Evolutionary conservation across 2,888 invertebrate genomes (phyloP).

Genomic region (Chrysomela aeneicollis): DNA sequence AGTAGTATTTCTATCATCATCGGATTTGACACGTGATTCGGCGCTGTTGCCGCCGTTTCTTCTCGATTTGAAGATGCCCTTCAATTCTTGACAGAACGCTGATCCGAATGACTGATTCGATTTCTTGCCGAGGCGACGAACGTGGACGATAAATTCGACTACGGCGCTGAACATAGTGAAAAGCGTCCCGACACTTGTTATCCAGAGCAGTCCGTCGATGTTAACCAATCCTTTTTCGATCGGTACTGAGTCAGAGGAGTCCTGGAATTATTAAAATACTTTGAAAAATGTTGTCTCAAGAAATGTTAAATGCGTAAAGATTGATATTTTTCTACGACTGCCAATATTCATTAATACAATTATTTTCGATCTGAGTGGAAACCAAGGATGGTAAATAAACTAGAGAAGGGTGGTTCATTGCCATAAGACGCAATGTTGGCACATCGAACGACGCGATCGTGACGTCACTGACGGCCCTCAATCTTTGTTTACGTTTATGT

Average conservation of each 20-base stretch:
- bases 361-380: no score
- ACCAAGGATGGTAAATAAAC: no score
- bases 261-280: constrained; percentile 37
- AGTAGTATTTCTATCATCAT: constrained; percentile 2
- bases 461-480: no score
- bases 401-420: no score
- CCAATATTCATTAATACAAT: no score
- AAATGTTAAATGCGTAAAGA: no score
- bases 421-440: no score
- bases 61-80: neutral
- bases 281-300: no score
- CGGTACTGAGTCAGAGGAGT: constrained; percentile 61
- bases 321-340: no score
- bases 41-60: neutral
- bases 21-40: constrained; percentile 2
- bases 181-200: constrained; percentile 72
- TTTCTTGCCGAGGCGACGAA: constrained; percentile 45
- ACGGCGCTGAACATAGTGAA: constrained; percentile 73
- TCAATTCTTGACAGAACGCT: constrained; percentile 21
- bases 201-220: constrained; percentile 82
- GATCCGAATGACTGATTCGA: constrained; percentile 26
- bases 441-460: no score
- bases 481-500: no score
- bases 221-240: constrained; percentile 76
- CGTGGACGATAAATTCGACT: constrained; percentile 70